phyloP scores from a whole-genome alignment of 2,888 invertebrate species.

The Hirtodrosophila histrioides region DNA sequence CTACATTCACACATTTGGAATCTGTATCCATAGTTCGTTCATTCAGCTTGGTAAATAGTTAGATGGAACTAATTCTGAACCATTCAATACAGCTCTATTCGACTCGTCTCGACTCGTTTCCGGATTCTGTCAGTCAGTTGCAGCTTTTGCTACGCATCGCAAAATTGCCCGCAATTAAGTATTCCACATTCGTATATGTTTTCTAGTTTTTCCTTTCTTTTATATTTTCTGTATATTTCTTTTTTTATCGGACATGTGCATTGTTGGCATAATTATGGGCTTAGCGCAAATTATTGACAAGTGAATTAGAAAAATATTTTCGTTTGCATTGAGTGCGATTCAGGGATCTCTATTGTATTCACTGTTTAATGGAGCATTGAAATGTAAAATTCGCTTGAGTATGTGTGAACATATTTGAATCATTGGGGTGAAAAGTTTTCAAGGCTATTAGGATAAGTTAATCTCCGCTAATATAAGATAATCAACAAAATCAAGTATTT shows the following conservation, averaged over 20 bases:
- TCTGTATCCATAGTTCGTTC: too few relatives aligned
- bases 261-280: slow-evolving; percentile 76
- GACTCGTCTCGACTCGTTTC: slow-evolving; percentile 21
- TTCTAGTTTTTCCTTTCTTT: slow-evolving; percentile 33
- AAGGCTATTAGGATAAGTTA: slow-evolving; percentile 23
- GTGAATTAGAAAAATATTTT: slow-evolving; percentile 75
- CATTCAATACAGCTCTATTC: too few relatives aligned
- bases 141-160: slow-evolving; percentile 56
- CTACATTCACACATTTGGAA: too few relatives aligned
- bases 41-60: too few relatives aligned
- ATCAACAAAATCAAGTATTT: slow-evolving; percentile 2
- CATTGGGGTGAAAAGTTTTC: slow-evolving; percentile 34
- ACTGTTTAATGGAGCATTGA: slow-evolving; percentile 49
- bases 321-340: slow-evolving; percentile 15
- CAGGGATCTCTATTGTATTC: slow-evolving; percentile 28
- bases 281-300: slow-evolving; percentile 74
- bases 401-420: slow-evolving; percentile 39
- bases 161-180: slow-evolving; percentile 74
- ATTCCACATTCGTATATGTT: slow-evolving; percentile 43
- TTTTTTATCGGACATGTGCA: slow-evolving; percentile 44
- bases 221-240: slow-evolving; percentile 11
- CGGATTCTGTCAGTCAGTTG: slow-evolving; percentile 63
- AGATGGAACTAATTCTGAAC: too few relatives aligned
- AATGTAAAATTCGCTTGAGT: slow-evolving; percentile 49
- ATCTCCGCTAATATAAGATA: slow-evolving; percentile 23